phyloP scores from a whole-genome alignment of 2,797 vertebrate species.

The Cygnus olor region DNA sequence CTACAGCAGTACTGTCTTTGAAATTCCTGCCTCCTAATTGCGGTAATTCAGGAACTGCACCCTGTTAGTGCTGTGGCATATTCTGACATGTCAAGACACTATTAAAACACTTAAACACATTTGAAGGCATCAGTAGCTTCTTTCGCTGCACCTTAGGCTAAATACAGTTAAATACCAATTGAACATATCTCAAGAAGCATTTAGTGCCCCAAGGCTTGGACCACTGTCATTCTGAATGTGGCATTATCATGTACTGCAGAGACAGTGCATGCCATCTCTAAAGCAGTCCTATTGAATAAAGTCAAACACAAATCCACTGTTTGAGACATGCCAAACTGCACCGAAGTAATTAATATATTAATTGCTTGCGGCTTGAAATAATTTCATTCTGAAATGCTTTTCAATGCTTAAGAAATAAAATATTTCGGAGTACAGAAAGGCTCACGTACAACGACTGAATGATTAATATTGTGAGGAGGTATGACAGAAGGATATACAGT shows the following conservation, averaged over 20 bases:
- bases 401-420: neutral
- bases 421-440: neutral
- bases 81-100: constrained; percentile 75
- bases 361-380: constrained; percentile 71
- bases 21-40: constrained; percentile 52
- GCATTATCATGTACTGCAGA: constrained; percentile 62
- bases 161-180: constrained; percentile 77
- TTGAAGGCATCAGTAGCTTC: constrained; percentile 78
- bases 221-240: constrained; percentile 80
- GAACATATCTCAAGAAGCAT: constrained; percentile 80
- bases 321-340: constrained; percentile 62
- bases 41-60: constrained; percentile 24
- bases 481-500: neutral
- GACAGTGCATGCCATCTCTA: constrained; percentile 63
- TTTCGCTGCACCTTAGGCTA: constrained; percentile 75
- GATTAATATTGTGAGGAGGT: neutral
- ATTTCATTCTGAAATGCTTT: constrained; percentile 21
- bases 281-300: constrained; percentile 76
- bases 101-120: constrained; percentile 80
- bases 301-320: constrained; percentile 74
- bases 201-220: constrained; percentile 71
- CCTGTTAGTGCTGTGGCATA: constrained; percentile 20
- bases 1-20: neutral
- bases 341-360: constrained; percentile 62
- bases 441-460: neutral